Conservation (phyloP, 2,888 invertebrate genomes). For the Temnothorax rugatulus region DNA sequence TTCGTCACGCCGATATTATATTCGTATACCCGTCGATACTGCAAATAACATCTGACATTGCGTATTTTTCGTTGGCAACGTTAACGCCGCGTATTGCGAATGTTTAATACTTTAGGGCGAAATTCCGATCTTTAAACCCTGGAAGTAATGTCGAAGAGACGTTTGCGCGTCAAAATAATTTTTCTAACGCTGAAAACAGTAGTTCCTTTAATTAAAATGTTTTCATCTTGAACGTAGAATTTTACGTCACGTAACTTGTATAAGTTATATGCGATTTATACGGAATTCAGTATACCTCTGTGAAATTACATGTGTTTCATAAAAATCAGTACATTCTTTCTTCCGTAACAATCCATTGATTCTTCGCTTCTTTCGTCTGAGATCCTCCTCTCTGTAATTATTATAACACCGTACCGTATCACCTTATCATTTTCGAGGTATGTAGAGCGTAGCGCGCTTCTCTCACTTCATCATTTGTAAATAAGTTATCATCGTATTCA, state of each 20-base stretch:
- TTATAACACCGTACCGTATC: slow-evolving; percentile 38
- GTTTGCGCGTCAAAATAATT: background rate
- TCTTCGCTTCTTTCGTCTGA: slow-evolving; percentile 48
- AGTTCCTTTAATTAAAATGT: background rate
- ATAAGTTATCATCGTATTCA: slow-evolving; percentile 74
- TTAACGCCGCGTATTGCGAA: background rate
- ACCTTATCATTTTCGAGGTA: slow-evolving; percentile 55
- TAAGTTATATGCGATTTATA: slow-evolving; percentile 37
- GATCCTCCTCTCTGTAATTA: slow-evolving; percentile 50
- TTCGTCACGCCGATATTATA: background rate
- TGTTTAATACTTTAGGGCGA: background rate
- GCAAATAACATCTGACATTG: slow-evolving; percentile 20
- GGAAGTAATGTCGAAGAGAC: background rate
- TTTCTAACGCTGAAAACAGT: background rate
- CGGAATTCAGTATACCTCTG: slow-evolving; percentile 5
- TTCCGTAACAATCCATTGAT: slow-evolving; percentile 24
- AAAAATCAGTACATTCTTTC: slow-evolving; percentile 22
- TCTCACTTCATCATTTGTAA: slow-evolving; percentile 75
- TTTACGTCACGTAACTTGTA: slow-evolving; percentile 28
- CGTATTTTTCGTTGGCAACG: background rate
- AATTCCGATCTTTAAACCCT: background rate
- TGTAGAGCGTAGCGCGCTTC: slow-evolving; percentile 59
- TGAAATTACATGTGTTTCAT: slow-evolving; percentile 20
- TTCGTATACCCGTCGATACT: background rate
- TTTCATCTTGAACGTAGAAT: background rate